Evolutionary conservation across 2,888 invertebrate species (phyloP).

Genomic region (Ennomos quercinarius): DNA sequence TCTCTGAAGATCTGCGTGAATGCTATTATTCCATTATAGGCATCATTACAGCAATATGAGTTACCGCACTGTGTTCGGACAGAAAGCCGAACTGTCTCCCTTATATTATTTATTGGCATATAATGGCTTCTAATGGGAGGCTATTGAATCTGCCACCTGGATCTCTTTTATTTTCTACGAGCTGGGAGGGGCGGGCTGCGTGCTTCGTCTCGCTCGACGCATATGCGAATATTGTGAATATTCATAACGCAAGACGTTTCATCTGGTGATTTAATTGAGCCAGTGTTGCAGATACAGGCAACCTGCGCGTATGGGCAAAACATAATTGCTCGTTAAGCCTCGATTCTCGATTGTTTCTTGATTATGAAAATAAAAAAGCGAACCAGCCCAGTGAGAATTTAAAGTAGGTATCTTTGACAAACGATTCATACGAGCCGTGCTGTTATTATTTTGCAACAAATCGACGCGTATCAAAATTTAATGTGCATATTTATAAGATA

Average conservation of each 20-base stretch:
- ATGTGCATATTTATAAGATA: constrained; percentile 28
- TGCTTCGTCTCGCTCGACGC: constrained; percentile 45
- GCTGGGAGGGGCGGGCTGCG: constrained; percentile 54
- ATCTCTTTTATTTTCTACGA: constrained; percentile 71
- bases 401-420: constrained; percentile 59
- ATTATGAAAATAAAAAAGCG: constrained; percentile 73
- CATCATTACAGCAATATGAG: constrained; percentile 73
- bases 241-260: constrained; percentile 70
- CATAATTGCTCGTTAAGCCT: constrained; percentile 81
- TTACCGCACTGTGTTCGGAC: constrained; percentile 71
- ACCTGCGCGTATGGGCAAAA: constrained; percentile 68
- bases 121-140: constrained; percentile 83
- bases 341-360: constrained; percentile 78
- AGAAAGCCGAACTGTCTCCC: constrained; percentile 75
- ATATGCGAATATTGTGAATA: constrained; percentile 78
- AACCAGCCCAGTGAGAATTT: constrained; percentile 56
- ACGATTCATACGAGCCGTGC: constrained; percentile 44
- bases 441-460: constrained; percentile 42
- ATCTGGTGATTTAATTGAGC: constrained; percentile 71
- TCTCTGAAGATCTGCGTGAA: constrained; percentile 48
- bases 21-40: constrained; percentile 69
- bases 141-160: constrained; percentile 82
- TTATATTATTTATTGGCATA: constrained; percentile 81
- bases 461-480: constrained; percentile 32
- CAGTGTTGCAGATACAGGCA: constrained; percentile 49